phyloP scores from a whole-genome alignment of 2,888 invertebrate species.

The Brachyptera risi region DNA sequence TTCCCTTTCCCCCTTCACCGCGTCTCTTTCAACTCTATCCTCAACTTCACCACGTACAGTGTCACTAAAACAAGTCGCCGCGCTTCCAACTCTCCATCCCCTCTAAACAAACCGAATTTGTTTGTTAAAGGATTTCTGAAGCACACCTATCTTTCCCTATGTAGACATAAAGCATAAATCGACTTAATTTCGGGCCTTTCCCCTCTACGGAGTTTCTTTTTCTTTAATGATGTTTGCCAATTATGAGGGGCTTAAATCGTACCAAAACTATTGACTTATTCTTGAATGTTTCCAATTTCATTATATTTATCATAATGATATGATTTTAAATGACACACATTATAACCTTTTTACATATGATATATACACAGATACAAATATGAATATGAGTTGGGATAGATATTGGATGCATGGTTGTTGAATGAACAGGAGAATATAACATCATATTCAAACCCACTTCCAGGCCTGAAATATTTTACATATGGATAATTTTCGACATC shows the following conservation, averaged over 20 bases:
- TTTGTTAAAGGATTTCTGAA: constrained; percentile 14
- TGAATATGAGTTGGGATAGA: no score
- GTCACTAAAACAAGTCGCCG: background rate
- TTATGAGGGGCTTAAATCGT: no score
- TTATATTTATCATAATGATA: no score
- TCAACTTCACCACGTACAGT: background rate
- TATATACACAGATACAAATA: no score
- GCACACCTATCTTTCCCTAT: constrained; percentile 17
- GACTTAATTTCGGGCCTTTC: constrained; percentile 9
- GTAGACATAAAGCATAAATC: constrained; percentile 20
- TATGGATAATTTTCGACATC: no score
- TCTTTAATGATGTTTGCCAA: constrained; percentile 9
- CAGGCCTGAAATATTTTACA: no score
- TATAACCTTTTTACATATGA: no score
- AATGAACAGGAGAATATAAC: no score
- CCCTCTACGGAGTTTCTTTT: background rate
- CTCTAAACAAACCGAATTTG: constrained; percentile 10
- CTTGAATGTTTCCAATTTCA: background rate
- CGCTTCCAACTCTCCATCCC: no score
- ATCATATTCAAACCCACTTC: no score
- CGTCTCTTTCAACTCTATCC: background rate
- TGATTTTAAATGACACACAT: no score
- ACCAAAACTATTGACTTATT: constrained; percentile 6
- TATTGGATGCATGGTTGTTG: no score
- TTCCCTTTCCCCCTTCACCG: background rate